Evolutionary conservation across 2,797 vertebrate genomes (phyloP), one percentile per base, ranked within the genome.

Genomic region (Oryzias sinensis): DNA sequence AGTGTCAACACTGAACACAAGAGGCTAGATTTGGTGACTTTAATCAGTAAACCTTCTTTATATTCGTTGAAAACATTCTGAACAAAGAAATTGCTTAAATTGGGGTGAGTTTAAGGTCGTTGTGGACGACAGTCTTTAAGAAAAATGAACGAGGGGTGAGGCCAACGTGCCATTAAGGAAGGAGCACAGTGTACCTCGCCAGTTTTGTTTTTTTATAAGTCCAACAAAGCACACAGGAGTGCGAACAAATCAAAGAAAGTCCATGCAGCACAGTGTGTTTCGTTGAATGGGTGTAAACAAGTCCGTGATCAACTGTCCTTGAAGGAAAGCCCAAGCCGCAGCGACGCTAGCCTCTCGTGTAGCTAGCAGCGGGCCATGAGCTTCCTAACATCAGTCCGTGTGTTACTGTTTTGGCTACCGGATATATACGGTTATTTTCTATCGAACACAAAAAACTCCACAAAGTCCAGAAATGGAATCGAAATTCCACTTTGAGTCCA

Each of bases 1-100:
- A 86, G 80, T 71, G 82, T 81, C 72, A 88, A 87, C 78, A 88
- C 80, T 80, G 71, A 82, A 86, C 81, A 88, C 72, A 88, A 54
- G 67, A 67, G 66, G 66, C 79, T 69, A 81, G 72, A 77, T 79
- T 57, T 49, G 69, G 70, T 67, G 50, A 77, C 51, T 87, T 86
- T 81, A 85, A 83, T 81, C 18, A 53, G 69, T 71, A 77, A 85
- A 81, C 68, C 49, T 72, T 72, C 55, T 70, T 69, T 69, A 81
- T 60, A 79, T 44, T 66, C 14, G 71, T 49, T 71, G 61, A 73
- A 37, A 81, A 86, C 82, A 89, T 65, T 77, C 59, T 46, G 69
- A 75, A 84, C 77, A 87, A 62, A 62, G 42, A 63, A 61, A 74
- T 42, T 17, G 33, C 62, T 82, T 61, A 55, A 64, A 59, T 62